Evolutionary conservation across 2,113 vertebrate species (phyloP).

Genomic region (Leuciscus idus): DNA sequence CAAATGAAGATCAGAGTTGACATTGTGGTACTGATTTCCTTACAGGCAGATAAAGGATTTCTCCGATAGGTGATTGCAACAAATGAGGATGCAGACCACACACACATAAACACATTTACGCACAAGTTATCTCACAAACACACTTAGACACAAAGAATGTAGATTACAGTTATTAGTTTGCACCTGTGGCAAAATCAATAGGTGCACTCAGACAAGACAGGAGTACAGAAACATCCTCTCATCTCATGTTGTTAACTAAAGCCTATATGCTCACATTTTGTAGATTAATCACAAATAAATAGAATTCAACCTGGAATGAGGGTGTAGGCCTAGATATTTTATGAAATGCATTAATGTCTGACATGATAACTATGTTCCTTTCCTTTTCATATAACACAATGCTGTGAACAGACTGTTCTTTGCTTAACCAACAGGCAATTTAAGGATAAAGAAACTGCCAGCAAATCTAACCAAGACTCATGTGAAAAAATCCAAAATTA

Average conservation of each 20-base stretch:
- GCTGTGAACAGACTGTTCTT: not conserved
- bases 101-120: conserved; percentile 31
- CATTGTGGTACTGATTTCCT: conserved; percentile 58
- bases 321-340: no score
- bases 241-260: conserved; percentile 21
- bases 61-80: conserved; percentile 40
- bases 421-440: not conserved
- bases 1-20: conserved; percentile 50
- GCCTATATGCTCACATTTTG: conserved; percentile 1
- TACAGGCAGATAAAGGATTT: conserved; percentile 55
- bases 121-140: not conserved
- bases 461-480: not conserved
- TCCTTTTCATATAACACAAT: not conserved
- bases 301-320: not conserved
- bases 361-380: not conserved
- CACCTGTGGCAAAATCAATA: conserved; percentile 58
- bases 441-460: not conserved
- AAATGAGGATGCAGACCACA: conserved; percentile 26
- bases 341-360: not conserved
- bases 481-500: not conserved
- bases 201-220: conserved; percentile 21
- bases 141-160: conserved; percentile 21
- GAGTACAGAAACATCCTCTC: conserved; percentile 20
- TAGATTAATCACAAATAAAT: conserved; percentile 5
- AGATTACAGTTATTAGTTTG: conserved; percentile 50